Evolutionary conservation across 2,113 vertebrate species (phyloP), one percentile per base, ranked within the genome.

Genomic region (Epinephelus lanceolatus): DNA sequence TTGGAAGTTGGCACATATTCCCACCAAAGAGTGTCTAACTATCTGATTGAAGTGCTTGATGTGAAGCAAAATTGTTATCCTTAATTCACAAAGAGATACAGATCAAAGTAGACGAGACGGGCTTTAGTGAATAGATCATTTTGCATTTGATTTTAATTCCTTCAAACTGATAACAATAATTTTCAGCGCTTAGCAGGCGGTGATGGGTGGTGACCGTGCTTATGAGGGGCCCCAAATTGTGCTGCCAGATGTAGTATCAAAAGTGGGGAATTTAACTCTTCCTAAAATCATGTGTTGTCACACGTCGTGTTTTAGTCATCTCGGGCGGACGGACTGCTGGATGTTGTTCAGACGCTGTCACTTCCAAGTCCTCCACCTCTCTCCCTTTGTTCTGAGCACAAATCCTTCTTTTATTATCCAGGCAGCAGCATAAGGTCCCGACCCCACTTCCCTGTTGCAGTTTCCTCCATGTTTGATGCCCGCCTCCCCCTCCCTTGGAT

Each of bases 361-460:
- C 74, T 85, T 75, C 59, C 85, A 83, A 92, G 78, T 91, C 81
- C 62, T 70, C 87, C 71, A 85, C 76, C 76, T 88, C 55, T 78
- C 68, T 73, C 77, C 53, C 83, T 95, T 94, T 93, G 90, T 94
- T 93, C 86, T 77, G 65, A 90, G 86, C 89, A 91, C 89, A 94
- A 92, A 94, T 92, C 92, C 89, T 88, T 90, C 80, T 91, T 94
- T 94, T 93, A 93, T 93, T 89, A 94, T 86, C 89, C 88, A 86
- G 91, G 78, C 90, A 65, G 89, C 89, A 90, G 83, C 78, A 66
- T 53, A 88, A 90, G 94, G 94, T 94, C 91, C 83, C 78, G 90
- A 94, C 93, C 94, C 86, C 90, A 93, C 93, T 93, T 94, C 92
- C 90, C 77, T 71, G 77, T 89, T 89, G 90, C 86, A 70, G 81